These are phyloP conservation scores for Alligator sinensis DNA, from an alignment of 2,113 vertebrate genomes.

Conservation along the genomic window DNA sequence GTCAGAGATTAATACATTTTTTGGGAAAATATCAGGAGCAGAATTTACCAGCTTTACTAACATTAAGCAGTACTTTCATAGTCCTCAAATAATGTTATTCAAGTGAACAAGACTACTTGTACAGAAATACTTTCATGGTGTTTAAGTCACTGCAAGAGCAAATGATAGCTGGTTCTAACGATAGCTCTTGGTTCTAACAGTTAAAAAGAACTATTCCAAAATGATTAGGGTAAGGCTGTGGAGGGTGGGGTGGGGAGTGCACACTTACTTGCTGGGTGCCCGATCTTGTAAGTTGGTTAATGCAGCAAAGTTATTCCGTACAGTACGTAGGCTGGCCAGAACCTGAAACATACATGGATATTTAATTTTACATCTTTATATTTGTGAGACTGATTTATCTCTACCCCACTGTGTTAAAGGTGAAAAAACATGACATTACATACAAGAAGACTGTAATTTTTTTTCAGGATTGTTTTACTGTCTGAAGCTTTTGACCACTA, in stretches of 20 bases:
- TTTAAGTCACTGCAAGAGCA: neutral
- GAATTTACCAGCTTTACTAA: neutral
- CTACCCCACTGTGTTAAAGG: neutral
- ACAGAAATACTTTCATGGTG: neutral
- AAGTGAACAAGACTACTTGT: neutral
- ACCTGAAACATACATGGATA: constrained; percentile 82
- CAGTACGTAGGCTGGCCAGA: constrained; percentile 96
- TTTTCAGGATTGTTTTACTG: constrained; percentile 1
- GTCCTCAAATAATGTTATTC: neutral
- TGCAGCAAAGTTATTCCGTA: constrained; percentile 98
- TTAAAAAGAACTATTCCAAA: neutral
- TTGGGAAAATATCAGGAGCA: neutral
- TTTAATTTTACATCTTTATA: constrained; percentile 29
- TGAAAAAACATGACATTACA: neutral
- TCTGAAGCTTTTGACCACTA: constrained; percentile 7
- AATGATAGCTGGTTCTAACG: neutral
- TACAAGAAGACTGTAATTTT: neutral
- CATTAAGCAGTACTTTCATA: neutral
- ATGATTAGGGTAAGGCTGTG: neutral
- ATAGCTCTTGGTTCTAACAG: neutral
- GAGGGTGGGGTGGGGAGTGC: neutral
- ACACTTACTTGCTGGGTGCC: constrained; percentile 93
- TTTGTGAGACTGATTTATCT: neutral
- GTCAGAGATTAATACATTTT: neutral
- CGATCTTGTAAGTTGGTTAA: constrained; percentile 97